These are phyloP conservation scores for Hoplodrina ambigua DNA, from an alignment of 2,888 invertebrate species.

Conservation along the genomic window DNA sequence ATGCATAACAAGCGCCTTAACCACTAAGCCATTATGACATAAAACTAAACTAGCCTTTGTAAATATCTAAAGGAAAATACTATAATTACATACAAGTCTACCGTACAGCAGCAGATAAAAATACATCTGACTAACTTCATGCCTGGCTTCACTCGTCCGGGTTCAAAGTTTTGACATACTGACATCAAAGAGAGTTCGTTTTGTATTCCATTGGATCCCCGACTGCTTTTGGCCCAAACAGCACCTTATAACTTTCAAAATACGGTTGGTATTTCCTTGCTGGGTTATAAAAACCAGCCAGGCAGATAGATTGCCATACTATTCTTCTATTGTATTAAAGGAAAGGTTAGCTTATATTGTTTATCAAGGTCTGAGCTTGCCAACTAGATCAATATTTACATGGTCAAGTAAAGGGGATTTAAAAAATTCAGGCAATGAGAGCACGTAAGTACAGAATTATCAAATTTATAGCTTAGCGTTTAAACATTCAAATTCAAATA, in stretches of 20 bases:
- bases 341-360: conserved; percentile 25
- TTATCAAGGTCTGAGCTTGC: neutral
- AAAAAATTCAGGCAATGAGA: too few species aligned
- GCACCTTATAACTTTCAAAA: conserved; percentile 5
- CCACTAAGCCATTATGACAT: too few species aligned
- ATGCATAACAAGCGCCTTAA: too few species aligned
- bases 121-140: conserved; percentile 47
- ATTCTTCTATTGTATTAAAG: conserved; percentile 40
- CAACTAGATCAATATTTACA: conserved; percentile 8
- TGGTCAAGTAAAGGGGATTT: neutral
- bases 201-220: conserved; percentile 43
- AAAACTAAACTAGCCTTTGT: conserved; percentile 3
- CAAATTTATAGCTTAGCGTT: too few species aligned
- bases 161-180: conserved; percentile 55
- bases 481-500: too few species aligned
- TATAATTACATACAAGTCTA: conserved; percentile 29
- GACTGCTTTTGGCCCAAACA: conserved; percentile 12
- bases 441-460: too few species aligned
- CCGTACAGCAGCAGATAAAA: conserved; percentile 37
- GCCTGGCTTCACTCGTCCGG: conserved; percentile 40
- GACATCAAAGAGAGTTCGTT: conserved; percentile 58
- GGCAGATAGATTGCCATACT: conserved; percentile 46
- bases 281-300: conserved; percentile 4
- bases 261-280: conserved; percentile 30
- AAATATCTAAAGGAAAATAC: conserved; percentile 8